Evolutionary conservation across 2,888 invertebrate genomes (phyloP), one percentile per base, ranked within the genome.

Genomic region (Amorpha juglandis): DNA sequence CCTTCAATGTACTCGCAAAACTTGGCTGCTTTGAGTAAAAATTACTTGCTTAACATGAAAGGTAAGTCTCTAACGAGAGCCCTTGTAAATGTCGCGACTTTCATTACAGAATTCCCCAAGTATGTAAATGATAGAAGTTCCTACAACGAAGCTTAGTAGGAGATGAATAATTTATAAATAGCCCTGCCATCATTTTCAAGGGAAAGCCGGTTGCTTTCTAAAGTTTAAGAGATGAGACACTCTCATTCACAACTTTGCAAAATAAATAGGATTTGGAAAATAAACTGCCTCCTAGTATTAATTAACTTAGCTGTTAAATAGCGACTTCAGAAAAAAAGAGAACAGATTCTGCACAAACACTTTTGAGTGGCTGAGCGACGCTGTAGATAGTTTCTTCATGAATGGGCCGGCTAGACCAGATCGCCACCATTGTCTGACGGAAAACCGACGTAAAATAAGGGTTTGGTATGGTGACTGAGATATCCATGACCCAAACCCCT

Each of bases 51-150:
- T 63, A 68, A 68, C 65, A 68, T 63, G 48, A 68, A 64, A 71
- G 64, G 68, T 73, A 68, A 69, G 38, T 52, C 65, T 42, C n/a
- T 63, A 63, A 66, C 65, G 69, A 70, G 69, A 70, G 72, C 58
- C 65, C 63, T 38, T 63, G 38, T 64, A 74, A 71, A 75, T 74
- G 68, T 74, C 70, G 52, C 42, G 66, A 67, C 67, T 70, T 70
- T 69, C 68, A 71, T 75, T 67, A 64, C 42, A 48, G 69, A 67
- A 70, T 72, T 70, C 70, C 64, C 74, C 70, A 72, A 74, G 72
- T 74, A 74, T 76, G 76, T 74, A 76, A 74, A 75, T 74, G 53
- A 66, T 63, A 68, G 65, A 70, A 74, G 64, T 71, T 71, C 52
- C 47, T 38, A 62, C 64, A 14, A 53, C 27, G 51, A 50, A 35